Base-by-base conservation (phyloP, 1,140 invertebrate genomes). In the Odontomachus brunneus region DNA sequence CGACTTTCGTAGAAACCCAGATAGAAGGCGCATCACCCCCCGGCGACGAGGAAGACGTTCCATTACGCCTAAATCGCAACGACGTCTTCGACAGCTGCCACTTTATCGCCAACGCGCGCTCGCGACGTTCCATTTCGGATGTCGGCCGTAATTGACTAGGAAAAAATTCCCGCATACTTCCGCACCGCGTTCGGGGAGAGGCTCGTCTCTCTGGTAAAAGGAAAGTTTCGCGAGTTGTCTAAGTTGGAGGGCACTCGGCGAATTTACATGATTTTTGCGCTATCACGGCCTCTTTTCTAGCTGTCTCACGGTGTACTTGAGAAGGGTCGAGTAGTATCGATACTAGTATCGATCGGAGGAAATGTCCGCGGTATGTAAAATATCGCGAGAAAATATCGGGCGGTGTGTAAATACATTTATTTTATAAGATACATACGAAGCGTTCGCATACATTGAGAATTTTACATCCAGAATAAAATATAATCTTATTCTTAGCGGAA, bases 31-130 rank as follows among this genome's bases (percentile, higher is more conserved):
- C 24, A 59, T 73, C 59, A 24, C 17, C n/a, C 24, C 49, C 4
- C 53, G 22, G 24, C 14, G 17, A 33, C 7, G 24, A 44, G n/a
- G 48, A 33, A 29, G n/a, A 53, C 33, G 51, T 78, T 57, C 49
- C 33, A 67, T 78, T 78, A 67, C 63, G 38, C 14, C 51, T 57
- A 69, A 78, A 78, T 78, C 24, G 24, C 65, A 80, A 80, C 63
- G 62, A 57, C 51, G 24, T 51, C 73, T 75, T 80, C 22, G 75
- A 80, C 65, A 80, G 65, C 75, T 80, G 65, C 71, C 75, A 80
- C 51, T 80, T 80, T 48, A 29, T 26, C 75, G 51, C 14, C 69
- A 44, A 44, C 38, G 38, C 38, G n/a, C 14, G 7, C 63, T 24
- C 5, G 33, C 33, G 38, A 59, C 53, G n/a, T 69, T 24, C 65